These are phyloP conservation scores for Drosophila merina DNA, from an alignment of 2,888 invertebrate genomes.

Conservation along the genomic window DNA sequence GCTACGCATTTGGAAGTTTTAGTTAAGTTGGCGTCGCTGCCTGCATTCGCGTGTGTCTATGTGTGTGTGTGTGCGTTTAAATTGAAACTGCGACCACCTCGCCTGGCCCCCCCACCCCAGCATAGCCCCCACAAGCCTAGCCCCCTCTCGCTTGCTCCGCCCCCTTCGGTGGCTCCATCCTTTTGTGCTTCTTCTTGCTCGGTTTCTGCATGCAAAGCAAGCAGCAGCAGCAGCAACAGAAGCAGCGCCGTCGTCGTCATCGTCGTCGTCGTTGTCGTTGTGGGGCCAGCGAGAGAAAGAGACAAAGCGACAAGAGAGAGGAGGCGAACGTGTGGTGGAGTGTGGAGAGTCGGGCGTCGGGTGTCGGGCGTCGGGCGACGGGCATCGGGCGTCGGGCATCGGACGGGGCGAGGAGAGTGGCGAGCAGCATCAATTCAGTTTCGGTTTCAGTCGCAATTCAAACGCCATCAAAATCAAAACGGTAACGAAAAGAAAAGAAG, in stretches of 20 bases:
- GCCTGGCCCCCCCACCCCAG: not conserved
- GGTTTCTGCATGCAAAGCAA: slow-evolving; percentile 33
- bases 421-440: slow-evolving; percentile 67
- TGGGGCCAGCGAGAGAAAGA: not conserved
- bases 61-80: slow-evolving; percentile 58
- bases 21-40: slow-evolving; percentile 50
- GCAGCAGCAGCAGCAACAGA: slow-evolving; percentile 8
- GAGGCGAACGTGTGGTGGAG: not conserved
- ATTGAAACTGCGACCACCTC: slow-evolving; percentile 69
- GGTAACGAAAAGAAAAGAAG: slow-evolving; percentile 58
- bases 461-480: slow-evolving; percentile 80
- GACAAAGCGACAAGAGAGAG: slow-evolving; percentile 8
- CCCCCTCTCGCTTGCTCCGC: slow-evolving; percentile 11
- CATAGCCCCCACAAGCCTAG: slow-evolving; percentile 21
- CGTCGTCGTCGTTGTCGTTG: not conserved
- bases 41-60: slow-evolving; percentile 28
- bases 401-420: slow-evolving; percentile 41
- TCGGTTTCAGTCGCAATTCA: slow-evolving; percentile 79
- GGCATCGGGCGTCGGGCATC: not conserved
- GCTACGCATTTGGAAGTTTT: slow-evolving; percentile 56
- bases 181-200: slow-evolving; percentile 9
- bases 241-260: not conserved
- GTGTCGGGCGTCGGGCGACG: not conserved
- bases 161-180: not conserved
- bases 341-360: not conserved